Evolutionary conservation across 2,888 invertebrate species (phyloP).

Genomic region (Pristionchus exspectatus): DNA sequence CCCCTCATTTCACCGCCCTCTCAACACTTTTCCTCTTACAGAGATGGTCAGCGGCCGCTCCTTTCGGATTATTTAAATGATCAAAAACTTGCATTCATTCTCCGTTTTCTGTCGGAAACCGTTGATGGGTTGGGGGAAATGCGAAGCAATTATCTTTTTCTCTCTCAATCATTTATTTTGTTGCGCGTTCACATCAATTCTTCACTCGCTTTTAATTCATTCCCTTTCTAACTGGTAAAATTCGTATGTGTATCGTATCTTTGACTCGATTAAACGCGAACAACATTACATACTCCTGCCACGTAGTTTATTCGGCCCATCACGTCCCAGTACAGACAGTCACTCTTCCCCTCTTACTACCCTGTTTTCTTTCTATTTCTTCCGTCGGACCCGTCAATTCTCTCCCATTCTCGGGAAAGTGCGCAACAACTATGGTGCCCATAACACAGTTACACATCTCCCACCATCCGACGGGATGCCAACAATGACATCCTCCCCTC

Average conservation of each 20-base stretch:
- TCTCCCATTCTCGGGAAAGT: neutral
- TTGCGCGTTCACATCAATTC: neutral
- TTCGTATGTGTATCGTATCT: too few relatives aligned
- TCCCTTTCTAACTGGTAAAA: neutral
- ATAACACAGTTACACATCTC: neutral
- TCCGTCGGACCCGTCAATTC: neutral
- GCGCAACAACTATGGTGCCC: neutral
- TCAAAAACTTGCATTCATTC: too few relatives aligned
- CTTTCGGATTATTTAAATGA: too few relatives aligned
- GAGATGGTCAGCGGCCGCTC: too few relatives aligned
- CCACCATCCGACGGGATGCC: neutral
- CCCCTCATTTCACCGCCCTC: neutral
- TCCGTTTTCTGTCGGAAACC: neutral
- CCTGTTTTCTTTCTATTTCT: neutral
- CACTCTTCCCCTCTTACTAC: neutral
- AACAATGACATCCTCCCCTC: conserved; percentile 17
- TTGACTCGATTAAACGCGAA: too few relatives aligned
- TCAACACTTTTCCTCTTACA: neutral
- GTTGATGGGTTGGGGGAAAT: neutral
- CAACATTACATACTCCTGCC: neutral
- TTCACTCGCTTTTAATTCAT: neutral
- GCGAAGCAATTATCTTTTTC: neutral
- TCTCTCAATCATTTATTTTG: neutral
- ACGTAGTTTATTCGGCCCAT: neutral
- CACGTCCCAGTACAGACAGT: neutral